A percentile compares a stretch with the other conserved stretches of the same genome.
phyloP scores from a whole-genome alignment of 2,888 invertebrate species.

The Prenolepis imparis region DNA sequence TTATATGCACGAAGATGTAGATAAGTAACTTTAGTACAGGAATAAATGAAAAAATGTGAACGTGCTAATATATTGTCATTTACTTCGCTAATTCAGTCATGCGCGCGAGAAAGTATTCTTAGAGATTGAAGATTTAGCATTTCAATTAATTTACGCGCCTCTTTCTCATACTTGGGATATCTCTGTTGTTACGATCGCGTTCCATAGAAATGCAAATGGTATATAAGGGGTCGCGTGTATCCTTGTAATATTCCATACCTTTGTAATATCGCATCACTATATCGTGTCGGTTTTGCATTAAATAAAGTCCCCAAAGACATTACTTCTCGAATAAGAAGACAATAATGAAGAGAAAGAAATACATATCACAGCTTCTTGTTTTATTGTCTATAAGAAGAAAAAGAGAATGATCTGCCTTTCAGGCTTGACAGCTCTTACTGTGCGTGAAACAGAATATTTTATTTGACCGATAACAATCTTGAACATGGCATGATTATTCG shows the following conservation, averaged over 20 bases:
- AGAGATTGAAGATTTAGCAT: slow-evolving; percentile 13
- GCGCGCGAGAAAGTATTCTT: neutral
- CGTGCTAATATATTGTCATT: neutral
- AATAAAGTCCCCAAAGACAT: neutral
- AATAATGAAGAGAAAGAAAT: slow-evolving; percentile 30
- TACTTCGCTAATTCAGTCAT: neutral
- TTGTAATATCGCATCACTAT: slow-evolving; percentile 19
- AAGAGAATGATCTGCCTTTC: slow-evolving; percentile 24
- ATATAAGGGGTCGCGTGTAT: slow-evolving; percentile 41
- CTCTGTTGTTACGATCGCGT: slow-evolving; percentile 14
- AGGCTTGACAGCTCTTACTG: slow-evolving; percentile 41
- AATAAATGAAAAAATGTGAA: neutral
- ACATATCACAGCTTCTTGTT: neutral
- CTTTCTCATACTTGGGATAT: slow-evolving; percentile 25
- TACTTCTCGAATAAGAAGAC: slow-evolving; percentile 10
- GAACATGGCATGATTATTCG: slow-evolving; percentile 51
- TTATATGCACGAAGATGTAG: neutral
- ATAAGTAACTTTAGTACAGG: neutral
- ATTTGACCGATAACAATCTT: slow-evolving; percentile 56
- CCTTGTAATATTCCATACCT: slow-evolving; percentile 50
- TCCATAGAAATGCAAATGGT: slow-evolving; percentile 58
- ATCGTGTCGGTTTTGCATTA: slow-evolving; percentile 30
- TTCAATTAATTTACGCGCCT: slow-evolving; percentile 29
- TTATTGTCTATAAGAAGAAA: slow-evolving; percentile 1
- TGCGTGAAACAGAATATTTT: slow-evolving; percentile 45